Percentiles rank a stretch among this genome's conserved stretches.
Conservation (phyloP, 2,113 vertebrate genomes). For the Chaenocephalus aceratus region DNA sequence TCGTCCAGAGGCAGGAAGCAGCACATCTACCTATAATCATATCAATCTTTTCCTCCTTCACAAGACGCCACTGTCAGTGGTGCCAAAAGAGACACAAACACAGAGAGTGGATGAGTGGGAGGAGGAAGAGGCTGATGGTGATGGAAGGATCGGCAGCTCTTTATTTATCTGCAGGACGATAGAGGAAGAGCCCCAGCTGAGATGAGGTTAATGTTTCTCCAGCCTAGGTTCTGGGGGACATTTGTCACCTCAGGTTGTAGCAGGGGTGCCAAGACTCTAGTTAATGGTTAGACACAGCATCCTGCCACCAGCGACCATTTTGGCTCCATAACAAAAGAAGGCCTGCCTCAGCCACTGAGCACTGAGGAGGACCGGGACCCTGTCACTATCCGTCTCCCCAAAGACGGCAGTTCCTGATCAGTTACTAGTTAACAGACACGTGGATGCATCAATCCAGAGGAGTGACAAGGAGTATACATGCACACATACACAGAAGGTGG, state of each 20-base stretch:
- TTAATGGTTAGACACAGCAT: conserved; percentile 83
- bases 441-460: conserved; percentile 73
- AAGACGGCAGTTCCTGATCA: conserved; percentile 58
- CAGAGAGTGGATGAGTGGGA: conserved; percentile 74
- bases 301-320: conserved; percentile 71
- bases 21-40: conserved; percentile 69
- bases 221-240: conserved; percentile 42
- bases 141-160: conserved; percentile 73
- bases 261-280: conserved; percentile 48
- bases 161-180: conserved; percentile 65
- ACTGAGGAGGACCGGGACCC: conserved; percentile 47
- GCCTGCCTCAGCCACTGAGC: conserved; percentile 63
- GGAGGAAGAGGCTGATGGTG: conserved; percentile 73
- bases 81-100: conserved; percentile 75
- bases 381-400: conserved; percentile 59
- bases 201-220: conserved; percentile 77
- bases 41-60: conserved; percentile 76
- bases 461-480: conserved; percentile 67
- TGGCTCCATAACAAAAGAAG: conserved; percentile 72
- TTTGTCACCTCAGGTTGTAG: conserved; percentile 50
- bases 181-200: conserved; percentile 75
- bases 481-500: conserved; percentile 73
- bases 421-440: conserved; percentile 79
- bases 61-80: conserved; percentile 65
- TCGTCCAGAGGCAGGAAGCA: conserved; percentile 70